phyloP scores from a whole-genome alignment of 2,888 invertebrate genomes.

The Oxyteleia sp. region DNA sequence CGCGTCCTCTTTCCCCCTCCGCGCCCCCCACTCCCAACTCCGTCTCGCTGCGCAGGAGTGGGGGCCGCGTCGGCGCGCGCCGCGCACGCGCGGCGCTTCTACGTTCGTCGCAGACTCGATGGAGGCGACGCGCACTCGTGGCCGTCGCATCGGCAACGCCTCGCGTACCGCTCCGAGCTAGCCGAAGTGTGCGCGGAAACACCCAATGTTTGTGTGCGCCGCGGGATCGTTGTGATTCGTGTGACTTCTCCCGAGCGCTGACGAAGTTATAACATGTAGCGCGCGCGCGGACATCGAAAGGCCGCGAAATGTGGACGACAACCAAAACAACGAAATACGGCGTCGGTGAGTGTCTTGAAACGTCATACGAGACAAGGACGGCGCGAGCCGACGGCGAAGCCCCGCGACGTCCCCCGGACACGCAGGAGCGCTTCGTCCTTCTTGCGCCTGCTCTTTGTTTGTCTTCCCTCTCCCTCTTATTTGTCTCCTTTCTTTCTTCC shows the following conservation, averaged over 20 bases:
- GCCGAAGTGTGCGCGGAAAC: constrained; percentile 81
- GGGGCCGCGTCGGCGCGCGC: neutral
- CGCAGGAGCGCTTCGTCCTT: constrained; percentile 23
- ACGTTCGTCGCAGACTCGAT: constrained; percentile 4
- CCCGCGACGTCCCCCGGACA: constrained; percentile 31
- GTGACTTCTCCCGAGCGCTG: constrained; percentile 58
- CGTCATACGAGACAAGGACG: constrained; percentile 64
- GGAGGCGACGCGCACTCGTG: constrained; percentile 62
- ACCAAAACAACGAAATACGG: constrained; percentile 92
- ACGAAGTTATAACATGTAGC: constrained; percentile 71
- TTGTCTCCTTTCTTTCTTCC: too few species aligned
- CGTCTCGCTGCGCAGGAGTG: too few species aligned
- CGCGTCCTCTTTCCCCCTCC: too few species aligned
- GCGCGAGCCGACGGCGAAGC: constrained; percentile 25
- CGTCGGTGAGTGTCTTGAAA: constrained; percentile 90
- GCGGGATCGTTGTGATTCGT: constrained; percentile 80
- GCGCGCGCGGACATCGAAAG: constrained; percentile 73
- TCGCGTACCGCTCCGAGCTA: constrained; percentile 60
- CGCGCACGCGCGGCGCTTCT: constrained; percentile 28
- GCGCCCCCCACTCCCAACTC: too few species aligned
- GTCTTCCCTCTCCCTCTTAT: too few species aligned
- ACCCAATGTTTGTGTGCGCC: constrained; percentile 87
- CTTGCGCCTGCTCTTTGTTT: constrained; percentile 68
- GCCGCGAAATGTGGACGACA: constrained; percentile 91
- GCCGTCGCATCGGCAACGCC: constrained; percentile 78